Conservation (phyloP, 2,888 invertebrate genomes). For the Folsomia candida region DNA sequence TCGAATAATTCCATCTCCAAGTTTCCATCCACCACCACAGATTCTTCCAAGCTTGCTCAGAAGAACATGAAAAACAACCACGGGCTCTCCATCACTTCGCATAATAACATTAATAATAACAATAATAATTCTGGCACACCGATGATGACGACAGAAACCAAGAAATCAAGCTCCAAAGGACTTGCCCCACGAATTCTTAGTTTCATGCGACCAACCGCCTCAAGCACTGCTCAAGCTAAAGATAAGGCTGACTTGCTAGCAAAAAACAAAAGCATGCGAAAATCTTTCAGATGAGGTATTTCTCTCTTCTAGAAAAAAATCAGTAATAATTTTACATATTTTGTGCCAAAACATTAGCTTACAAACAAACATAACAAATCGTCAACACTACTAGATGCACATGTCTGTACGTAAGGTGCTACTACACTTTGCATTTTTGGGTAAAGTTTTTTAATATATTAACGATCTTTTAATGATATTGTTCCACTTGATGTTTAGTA, state of each 20-base stretch:
- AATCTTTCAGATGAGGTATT: conserved; percentile 34
- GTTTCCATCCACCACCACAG: conserved; percentile 12
- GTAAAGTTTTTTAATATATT: too few relatives aligned
- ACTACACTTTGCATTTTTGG: too few relatives aligned
- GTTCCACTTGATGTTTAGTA: too few relatives aligned
- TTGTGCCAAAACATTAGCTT: too few relatives aligned
- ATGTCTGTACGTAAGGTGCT: too few relatives aligned
- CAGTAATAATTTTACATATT: too few relatives aligned
- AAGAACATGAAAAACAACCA: conserved; percentile 15
- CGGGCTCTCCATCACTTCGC: background rate
- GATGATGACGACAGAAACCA: background rate
- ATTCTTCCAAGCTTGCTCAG: background rate
- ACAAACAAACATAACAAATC: too few relatives aligned
- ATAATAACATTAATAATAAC: background rate
- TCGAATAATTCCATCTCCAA: background rate
- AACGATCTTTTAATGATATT: too few relatives aligned
- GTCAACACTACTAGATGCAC: too few relatives aligned
- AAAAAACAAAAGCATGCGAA: conserved; percentile 25
- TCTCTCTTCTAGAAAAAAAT: too few relatives aligned
- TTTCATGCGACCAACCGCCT: conserved; percentile 84
- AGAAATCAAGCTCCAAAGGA: conserved; percentile 50
- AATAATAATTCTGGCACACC: background rate
- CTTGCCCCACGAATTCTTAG: conserved; percentile 56
- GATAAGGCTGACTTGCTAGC: conserved; percentile 54
- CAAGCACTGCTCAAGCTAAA: conserved; percentile 78